A percentile compares a stretch with the other conserved stretches of the same genome.
phyloP scores from a whole-genome alignment of 2,888 invertebrate species.

The Chymomyza procnemis region DNA sequence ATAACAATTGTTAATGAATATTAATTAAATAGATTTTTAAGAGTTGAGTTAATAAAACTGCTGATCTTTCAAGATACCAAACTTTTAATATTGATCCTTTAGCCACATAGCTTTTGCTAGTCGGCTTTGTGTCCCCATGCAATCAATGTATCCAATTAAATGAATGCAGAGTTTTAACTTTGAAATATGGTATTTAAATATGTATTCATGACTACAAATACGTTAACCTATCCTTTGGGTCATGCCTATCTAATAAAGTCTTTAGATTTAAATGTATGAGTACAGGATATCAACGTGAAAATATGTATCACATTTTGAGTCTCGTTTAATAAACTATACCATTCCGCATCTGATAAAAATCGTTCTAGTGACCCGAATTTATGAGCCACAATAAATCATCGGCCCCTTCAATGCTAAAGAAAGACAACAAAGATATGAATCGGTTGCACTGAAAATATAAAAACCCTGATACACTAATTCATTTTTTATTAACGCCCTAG shows the following conservation, averaged over 20 bases:
- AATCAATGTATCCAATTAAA: too few relatives aligned
- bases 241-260: background rate
- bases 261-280: background rate
- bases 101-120: too few relatives aligned
- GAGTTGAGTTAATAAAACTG: too few relatives aligned
- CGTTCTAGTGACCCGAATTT: conserved; percentile 50
- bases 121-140: too few relatives aligned
- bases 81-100: too few relatives aligned
- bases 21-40: too few relatives aligned
- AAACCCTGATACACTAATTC: conserved; percentile 63
- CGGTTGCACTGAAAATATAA: background rate
- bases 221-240: background rate
- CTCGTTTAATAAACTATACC: background rate
- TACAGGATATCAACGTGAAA: background rate
- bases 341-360: conserved; percentile 42
- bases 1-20: too few relatives aligned
- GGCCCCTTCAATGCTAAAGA: conserved; percentile 12
- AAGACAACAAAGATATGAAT: conserved; percentile 1
- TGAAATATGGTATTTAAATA: too few relatives aligned
- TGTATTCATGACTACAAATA: background rate
- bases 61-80: too few relatives aligned
- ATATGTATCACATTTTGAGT: background rate
- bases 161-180: too few relatives aligned
- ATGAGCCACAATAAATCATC: conserved; percentile 68
- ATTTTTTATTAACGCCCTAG: conserved; percentile 63